A percentile compares a stretch with the other conserved stretches of the same genome.
phyloP scores from a whole-genome alignment of 2,113 vertebrate genomes.

The Rhegmatorhina hoffmannsi region DNA sequence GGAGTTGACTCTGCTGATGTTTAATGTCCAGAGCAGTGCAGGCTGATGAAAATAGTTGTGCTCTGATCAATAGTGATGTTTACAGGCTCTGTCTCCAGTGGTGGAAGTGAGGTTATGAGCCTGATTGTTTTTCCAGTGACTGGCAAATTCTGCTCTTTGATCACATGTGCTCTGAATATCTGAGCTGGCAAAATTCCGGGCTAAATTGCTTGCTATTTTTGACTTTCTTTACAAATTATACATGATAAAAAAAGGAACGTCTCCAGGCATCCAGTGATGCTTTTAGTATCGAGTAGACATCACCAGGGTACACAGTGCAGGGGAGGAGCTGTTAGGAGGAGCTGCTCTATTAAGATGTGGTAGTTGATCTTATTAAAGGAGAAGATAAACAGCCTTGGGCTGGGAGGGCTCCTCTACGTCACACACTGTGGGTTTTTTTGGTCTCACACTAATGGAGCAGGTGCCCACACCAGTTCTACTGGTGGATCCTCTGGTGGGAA shows the following conservation, averaged over 20 bases:
- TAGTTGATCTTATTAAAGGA: neutral
- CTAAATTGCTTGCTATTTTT: neutral
- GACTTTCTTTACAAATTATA: slow-evolving; percentile 4
- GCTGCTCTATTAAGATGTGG: neutral
- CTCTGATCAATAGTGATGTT: slow-evolving; percentile 11
- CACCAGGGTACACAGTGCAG: neutral
- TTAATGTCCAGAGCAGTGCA: neutral
- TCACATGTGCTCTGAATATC: neutral
- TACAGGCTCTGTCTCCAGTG: neutral
- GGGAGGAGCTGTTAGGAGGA: slow-evolving; percentile 17
- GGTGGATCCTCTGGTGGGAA: neutral
- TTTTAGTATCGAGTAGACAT: neutral
- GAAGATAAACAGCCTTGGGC: neutral
- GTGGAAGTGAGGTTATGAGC: neutral
- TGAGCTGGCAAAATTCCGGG: neutral
- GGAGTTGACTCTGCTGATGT: neutral
- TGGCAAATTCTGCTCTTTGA: slow-evolving; percentile 38
- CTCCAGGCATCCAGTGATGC: neutral
- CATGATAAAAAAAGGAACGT: neutral
- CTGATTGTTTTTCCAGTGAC: neutral
- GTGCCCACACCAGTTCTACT: neutral
- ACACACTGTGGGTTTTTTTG: neutral
- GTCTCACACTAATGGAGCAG: fast-evolving
- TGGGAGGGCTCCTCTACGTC: neutral
- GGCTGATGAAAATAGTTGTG: neutral